Evolutionary conservation across 2,113 vertebrate species (phyloP).

Genomic region (Pygoscelis antarcticus): DNA sequence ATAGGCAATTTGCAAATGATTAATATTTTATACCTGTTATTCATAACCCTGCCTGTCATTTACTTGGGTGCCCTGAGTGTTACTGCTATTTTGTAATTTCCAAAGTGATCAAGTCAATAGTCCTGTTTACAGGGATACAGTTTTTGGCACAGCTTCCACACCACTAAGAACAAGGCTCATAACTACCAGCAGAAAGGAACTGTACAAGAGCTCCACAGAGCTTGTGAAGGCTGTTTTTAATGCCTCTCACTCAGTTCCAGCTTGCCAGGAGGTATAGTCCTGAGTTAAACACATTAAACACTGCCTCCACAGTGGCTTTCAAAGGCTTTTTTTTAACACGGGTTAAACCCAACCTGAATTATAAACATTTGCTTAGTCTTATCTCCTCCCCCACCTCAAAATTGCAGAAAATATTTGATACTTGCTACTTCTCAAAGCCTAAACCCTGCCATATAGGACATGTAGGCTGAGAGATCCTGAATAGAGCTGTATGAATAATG

Average conservation of each 20-base stretch:
- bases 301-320: not conserved
- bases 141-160: not conserved
- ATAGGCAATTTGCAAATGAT: not conserved
- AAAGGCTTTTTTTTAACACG: not conserved
- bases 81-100: not conserved
- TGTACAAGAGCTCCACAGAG: not conserved
- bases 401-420: not conserved
- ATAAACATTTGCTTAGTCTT: not conserved
- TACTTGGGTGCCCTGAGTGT: not conserved
- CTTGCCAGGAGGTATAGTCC: not conserved
- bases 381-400: not conserved
- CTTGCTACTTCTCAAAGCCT: not conserved
- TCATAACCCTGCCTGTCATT: not conserved
- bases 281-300: not conserved
- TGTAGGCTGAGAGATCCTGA: not conserved
- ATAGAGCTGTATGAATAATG: not conserved
- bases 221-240: constrained; percentile 4
- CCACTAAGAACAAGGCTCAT: not conserved
- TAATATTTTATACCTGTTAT: not conserved
- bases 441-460: not conserved
- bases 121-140: not conserved
- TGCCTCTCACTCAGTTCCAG: not conserved
- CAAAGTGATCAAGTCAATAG: not conserved
- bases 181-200: not conserved
- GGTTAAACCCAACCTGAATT: not conserved